Evolutionary conservation across 2,888 invertebrate species (phyloP).

Genomic region (Acleris cristana): DNA sequence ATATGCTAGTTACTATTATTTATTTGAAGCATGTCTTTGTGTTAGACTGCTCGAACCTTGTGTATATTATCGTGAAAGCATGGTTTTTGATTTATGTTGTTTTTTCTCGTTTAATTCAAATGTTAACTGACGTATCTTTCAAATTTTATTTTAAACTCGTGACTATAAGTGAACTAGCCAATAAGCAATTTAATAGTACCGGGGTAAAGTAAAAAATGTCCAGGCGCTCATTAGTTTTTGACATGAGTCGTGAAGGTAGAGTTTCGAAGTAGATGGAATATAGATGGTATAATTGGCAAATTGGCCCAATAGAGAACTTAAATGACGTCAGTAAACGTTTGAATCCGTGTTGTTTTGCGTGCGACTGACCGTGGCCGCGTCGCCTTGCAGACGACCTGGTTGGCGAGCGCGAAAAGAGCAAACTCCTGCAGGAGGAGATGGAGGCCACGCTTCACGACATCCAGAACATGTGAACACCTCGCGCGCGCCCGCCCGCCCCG

Average conservation of each 20-base stretch:
- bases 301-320: too few species aligned
- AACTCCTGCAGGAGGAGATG: constrained; percentile 98
- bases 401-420: constrained; percentile 97
- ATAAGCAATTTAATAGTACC: too few species aligned
- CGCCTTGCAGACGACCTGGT: constrained; percentile 95
- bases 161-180: too few species aligned
- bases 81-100: constrained; percentile 72
- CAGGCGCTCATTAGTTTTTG: too few species aligned
- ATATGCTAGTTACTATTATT: constrained; percentile 46
- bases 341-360: constrained; percentile 63
- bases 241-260: too few species aligned
- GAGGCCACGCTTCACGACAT: constrained; percentile 99
- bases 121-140: constrained; percentile 38
- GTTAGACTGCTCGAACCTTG: constrained; percentile 72
- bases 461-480: constrained; percentile 95
- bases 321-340: constrained; percentile 40
- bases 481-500: constrained; percentile 49
- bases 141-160: not conserved
- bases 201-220: too few species aligned
- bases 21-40: constrained; percentile 73
- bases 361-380: constrained; percentile 77
- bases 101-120: constrained; percentile 64
- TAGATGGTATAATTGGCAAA: too few species aligned
- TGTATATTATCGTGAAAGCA: constrained; percentile 65
- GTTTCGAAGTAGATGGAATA: too few species aligned